Base-by-base conservation (phyloP, 2,113 vertebrate genomes). In the Scomber colias region DNA sequence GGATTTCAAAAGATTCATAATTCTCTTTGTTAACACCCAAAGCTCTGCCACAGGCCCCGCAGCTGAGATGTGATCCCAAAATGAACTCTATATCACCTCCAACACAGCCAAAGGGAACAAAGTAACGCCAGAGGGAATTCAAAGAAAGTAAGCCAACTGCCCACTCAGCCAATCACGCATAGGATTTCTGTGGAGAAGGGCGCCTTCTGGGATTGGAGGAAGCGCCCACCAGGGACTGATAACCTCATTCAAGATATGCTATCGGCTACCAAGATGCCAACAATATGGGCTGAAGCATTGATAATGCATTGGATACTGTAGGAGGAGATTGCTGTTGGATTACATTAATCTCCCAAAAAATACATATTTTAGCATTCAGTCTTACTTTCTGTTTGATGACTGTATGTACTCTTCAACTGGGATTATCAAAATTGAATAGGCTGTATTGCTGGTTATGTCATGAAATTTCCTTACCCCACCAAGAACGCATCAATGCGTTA, bases 1-100 rank as follows among this genome's bases (percentile, higher is more conserved):
- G 61, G 21, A 63, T 87, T 88, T 89, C 49, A 77, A 74, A 89
- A 84, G 85, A 79, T 82, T 81, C 70, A 81, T 79, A 81, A 88
- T 91, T 93, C 83, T 73, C 68, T 86, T 81, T 90, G 87, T 90
- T 79, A 90, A 86, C 68, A 79, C 60, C 68, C 16, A 4, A 4
- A 69, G 78, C 72, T 77, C 63, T 72, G 71, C 67, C 56, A 72
- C 59, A n/a, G 49, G 63, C 81, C 82, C 75, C 10, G 59, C 54
- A 64, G 83, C 79, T 74, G 51, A 80, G 44, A 72, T 62, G 68
- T 72, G 90, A 93, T 90, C 85, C 89, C 16, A 68, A 83, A 89
- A 82, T 92, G 91, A 93, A 94, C 92, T 94, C 85, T 53, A 16
- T 50, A 78, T 93, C 84, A 94, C 88, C 92, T 86, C 88, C 71